Evolutionary conservation across 2,113 vertebrate genomes (phyloP).

Genomic region (Melanostigma gelatinosum): DNA sequence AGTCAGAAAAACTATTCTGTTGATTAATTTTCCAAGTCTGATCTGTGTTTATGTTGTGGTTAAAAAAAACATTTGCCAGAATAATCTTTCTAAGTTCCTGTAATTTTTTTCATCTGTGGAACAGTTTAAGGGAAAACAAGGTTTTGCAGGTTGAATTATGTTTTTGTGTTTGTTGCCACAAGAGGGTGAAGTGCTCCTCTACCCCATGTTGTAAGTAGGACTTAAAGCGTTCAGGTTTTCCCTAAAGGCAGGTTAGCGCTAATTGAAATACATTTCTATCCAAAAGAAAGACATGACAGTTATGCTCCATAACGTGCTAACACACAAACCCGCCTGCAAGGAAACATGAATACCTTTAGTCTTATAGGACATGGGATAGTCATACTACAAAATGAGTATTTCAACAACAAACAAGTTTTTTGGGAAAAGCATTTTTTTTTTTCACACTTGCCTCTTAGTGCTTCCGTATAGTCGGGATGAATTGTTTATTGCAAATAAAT

Average conservation of each 20-base stretch:
- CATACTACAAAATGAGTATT: background rate
- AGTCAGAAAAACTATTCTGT: background rate
- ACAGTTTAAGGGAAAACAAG: no score
- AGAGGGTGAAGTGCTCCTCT: background rate
- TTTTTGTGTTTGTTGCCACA: background rate
- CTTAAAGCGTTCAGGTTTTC: no score
- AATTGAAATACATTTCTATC: background rate
- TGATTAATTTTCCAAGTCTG: background rate
- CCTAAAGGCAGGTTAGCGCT: background rate
- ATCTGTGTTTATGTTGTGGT: background rate
- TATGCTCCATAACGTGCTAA: no score
- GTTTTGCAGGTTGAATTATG: no score
- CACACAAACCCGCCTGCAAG: no score
- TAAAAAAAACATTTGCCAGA: no score
- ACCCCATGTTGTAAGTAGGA: background rate
- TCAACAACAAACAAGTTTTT: no score
- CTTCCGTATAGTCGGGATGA: background rate
- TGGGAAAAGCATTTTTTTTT: background rate
- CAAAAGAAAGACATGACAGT: background rate
- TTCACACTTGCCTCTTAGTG: background rate
- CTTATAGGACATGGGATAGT: background rate
- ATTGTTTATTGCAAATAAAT: no score
- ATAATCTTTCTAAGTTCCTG: no score
- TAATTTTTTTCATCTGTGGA: no score
- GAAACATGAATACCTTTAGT: background rate